phyloP scores from a whole-genome alignment of 2,888 invertebrate genomes.

The Athalia rosae region DNA sequence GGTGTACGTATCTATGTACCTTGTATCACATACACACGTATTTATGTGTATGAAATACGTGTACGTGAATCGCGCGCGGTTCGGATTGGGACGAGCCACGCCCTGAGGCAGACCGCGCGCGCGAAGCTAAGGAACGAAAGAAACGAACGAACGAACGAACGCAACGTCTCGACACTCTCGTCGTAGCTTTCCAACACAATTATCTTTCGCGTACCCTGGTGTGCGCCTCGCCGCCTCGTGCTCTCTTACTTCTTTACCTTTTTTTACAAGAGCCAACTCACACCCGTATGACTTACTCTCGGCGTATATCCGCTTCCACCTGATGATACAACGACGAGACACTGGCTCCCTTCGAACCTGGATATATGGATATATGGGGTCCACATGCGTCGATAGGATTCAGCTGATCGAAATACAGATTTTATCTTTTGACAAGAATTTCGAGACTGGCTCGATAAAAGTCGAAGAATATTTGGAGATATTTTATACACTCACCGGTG shows the following conservation, averaged over 20 bases:
- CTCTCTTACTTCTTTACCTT: neutral
- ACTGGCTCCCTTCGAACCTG: too few species aligned
- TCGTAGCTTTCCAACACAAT: conserved; percentile 26
- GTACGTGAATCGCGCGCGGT: neutral
- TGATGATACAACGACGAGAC: too few species aligned
- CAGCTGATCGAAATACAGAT: too few species aligned
- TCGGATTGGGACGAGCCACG: conserved; percentile 38
- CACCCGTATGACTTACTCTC: too few species aligned
- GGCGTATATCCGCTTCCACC: too few species aligned
- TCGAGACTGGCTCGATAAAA: too few species aligned
- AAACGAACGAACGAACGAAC: too few species aligned
- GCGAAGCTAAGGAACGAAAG: too few species aligned
- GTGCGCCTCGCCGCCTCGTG: neutral
- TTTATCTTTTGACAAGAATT: too few species aligned
- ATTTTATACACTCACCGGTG: conserved; percentile 84
- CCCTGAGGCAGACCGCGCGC: conserved; percentile 27
- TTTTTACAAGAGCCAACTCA: too few species aligned
- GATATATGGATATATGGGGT: too few species aligned
- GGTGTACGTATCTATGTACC: neutral
- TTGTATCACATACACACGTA: neutral
- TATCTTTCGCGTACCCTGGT: conserved; percentile 1
- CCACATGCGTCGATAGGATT: too few species aligned
- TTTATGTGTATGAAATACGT: neutral
- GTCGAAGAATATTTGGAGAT: neutral
- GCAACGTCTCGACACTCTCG: conserved; percentile 16